Evolutionary conservation across 2,797 vertebrate species (phyloP), one percentile per base, ranked within the genome.

Genomic region (Pangasius larnaudii): DNA sequence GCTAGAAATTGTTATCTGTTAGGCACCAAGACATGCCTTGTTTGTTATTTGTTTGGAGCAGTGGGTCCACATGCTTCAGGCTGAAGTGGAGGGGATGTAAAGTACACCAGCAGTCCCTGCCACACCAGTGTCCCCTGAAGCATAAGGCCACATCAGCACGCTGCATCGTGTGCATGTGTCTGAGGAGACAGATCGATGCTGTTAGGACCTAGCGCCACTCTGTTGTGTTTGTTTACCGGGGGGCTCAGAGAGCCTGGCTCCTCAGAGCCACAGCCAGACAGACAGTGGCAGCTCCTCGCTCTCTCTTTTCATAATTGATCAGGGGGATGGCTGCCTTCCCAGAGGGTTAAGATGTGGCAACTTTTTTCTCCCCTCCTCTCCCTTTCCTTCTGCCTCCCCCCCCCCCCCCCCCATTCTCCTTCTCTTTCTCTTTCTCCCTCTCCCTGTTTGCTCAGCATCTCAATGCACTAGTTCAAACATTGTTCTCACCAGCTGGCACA

Each of bases 381-480:
- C 42, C 42, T 84, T 82, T 85, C 13, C 0, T 16, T 5, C 71
- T 36, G 65, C 19, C 78, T 51, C 80, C 77, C 86, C 78, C 58
- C 80, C 77, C 86, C 80, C 71, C 86, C 49, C 84, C 36, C 51
- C 59, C 53, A 42, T 27, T 8, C 58, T 59, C 65, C 67, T 67
- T 87, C 67, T 75, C 63, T 51, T 84, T 69, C 65, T 16, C 53
- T 56, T 63, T 79, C 85, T 85, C 88, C 53, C 69, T 85, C 74
- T 89, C 90, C 93, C 96, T 99, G 98, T 99, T 99, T 99, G 98
- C 98, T 98, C 97, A 97, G 98, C 97, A 98, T 99, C 98, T 98
- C 98, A 98, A 98, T 99, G 98, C 97, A 98, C 97, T 97, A 98
- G 98, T 99, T 99, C 98, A 99, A 99, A 99, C 98, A 99, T 98